These are phyloP conservation scores for Fulica atra DNA, from an alignment of 2,113 vertebrate species.

Conservation along the genomic window DNA sequence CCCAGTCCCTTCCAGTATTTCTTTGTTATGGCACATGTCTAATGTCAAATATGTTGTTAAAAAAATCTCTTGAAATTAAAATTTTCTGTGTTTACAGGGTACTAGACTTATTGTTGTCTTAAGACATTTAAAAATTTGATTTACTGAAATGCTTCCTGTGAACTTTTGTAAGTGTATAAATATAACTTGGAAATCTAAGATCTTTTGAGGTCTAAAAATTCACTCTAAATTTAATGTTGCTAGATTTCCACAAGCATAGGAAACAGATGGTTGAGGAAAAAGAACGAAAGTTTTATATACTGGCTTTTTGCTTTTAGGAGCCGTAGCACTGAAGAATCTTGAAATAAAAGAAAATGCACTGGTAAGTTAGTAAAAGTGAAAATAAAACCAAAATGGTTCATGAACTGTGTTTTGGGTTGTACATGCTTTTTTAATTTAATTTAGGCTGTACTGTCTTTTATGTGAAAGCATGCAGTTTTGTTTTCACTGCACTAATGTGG, in stretches of 20 bases:
- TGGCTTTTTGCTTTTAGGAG: conserved; percentile 78
- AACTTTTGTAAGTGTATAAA: background rate
- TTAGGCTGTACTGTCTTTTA: background rate
- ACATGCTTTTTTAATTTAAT: background rate
- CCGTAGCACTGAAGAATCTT: conserved; percentile 89
- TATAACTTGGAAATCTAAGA: background rate
- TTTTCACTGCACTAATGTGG: background rate
- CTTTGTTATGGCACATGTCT: background rate
- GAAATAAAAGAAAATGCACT: conserved; percentile 98
- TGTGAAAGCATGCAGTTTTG: background rate
- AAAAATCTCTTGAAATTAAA: background rate
- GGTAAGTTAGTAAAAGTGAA: conserved; percentile 79
- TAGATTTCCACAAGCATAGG: background rate
- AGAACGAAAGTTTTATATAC: background rate
- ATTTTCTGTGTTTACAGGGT: background rate
- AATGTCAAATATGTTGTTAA: background rate
- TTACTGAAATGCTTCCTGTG: background rate
- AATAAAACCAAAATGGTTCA: background rate
- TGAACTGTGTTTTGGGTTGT: background rate
- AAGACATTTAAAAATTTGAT: background rate
- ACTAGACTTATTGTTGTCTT: background rate
- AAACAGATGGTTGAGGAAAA: background rate
- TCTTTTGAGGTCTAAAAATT: background rate
- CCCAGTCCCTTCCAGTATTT: background rate
- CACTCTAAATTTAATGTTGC: background rate